Percentiles rank a stretch among this genome's conserved stretches.
Evolutionary conservation across 2,888 invertebrate species (phyloP).

Genomic region (Mythimna impura): DNA sequence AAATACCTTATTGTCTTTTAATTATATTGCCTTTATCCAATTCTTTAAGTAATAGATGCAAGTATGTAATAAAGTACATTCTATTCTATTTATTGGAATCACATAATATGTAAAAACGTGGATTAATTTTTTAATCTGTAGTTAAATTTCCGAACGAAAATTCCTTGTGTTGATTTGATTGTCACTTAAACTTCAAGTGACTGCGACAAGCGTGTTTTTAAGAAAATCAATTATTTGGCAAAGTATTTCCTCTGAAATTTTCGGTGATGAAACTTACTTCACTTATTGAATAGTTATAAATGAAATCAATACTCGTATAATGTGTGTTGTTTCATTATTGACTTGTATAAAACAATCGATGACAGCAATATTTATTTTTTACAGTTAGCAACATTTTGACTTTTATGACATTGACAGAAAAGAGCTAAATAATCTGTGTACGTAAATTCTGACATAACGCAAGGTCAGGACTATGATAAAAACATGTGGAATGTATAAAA

Average conservation of each 20-base stretch:
- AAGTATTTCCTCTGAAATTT: constrained; percentile 1
- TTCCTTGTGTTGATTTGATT: background rate
- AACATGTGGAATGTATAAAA: constrained; percentile 85
- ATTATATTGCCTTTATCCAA: no score
- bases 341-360: background rate
- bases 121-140: background rate
- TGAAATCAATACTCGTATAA: background rate
- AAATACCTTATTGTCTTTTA: no score
- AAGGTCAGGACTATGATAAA: constrained; percentile 77
- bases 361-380: background rate
- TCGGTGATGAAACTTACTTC: background rate
- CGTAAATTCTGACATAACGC: constrained; percentile 48
- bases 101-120: no score
- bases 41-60: no score
- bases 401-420: constrained; percentile 36
- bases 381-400: constrained; percentile 23
- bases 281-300: background rate
- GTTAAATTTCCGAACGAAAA: constrained; percentile 22
- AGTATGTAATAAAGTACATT: no score
- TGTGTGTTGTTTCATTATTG: background rate
- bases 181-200: constrained; percentile 1
- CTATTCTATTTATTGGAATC: no score
- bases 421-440: constrained; percentile 24
- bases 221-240: constrained; percentile 5
- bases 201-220: constrained; percentile 17